phyloP scores from a whole-genome alignment of 2,888 invertebrate genomes.

The Nasonia oneida region DNA sequence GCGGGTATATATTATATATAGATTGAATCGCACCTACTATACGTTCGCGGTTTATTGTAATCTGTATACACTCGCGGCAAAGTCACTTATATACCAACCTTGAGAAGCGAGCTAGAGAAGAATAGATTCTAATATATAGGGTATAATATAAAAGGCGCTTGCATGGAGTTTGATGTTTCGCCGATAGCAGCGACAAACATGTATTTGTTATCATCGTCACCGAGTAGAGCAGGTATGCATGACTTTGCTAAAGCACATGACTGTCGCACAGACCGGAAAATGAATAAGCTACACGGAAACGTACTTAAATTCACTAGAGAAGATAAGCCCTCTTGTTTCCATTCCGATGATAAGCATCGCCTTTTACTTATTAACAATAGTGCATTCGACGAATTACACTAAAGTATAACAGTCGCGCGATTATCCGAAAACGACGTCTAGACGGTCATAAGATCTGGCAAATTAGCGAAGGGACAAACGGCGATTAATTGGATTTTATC shows the following conservation, averaged over 20 bases:
- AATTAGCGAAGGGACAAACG: neutral
- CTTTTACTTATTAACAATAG: neutral
- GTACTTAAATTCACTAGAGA: neutral
- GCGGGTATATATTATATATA: neutral
- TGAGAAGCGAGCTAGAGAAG: neutral
- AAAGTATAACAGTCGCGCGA: neutral
- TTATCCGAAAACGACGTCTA: neutral
- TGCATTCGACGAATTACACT: neutral
- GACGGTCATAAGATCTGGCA: too few relatives aligned
- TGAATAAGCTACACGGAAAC: neutral
- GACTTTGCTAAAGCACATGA: neutral
- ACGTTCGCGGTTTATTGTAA: slow-evolving; percentile 9
- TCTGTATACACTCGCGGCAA: slow-evolving; percentile 1
- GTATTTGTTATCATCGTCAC: too few relatives aligned
- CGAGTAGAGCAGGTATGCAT: too few relatives aligned
- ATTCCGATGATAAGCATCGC: neutral
- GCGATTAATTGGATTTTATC: slow-evolving; percentile 25
- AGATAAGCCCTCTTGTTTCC: neutral
- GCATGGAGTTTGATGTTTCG: neutral
- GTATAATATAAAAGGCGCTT: neutral
- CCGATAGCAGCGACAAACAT: neutral
- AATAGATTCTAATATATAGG: neutral
- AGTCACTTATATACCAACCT: neutral
- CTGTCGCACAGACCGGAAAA: neutral
- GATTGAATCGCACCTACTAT: neutral